These are phyloP conservation scores for Eulemur albifrons DNA, from an alignment of 2,797 vertebrate species.

Conservation along the genomic window DNA sequence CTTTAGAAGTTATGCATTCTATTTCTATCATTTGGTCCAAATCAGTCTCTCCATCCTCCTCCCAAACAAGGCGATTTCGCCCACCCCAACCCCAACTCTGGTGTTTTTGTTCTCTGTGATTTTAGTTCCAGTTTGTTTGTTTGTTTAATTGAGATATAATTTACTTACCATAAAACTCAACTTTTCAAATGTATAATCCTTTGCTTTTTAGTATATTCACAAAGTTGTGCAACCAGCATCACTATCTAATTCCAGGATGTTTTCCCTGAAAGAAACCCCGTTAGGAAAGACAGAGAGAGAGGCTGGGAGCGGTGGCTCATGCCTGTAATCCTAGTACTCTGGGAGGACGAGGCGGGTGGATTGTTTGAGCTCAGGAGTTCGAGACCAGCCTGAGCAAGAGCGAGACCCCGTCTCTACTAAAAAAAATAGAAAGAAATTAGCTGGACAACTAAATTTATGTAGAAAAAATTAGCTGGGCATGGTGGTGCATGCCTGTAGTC, in stretches of 20 bases:
- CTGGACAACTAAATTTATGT: too few relatives aligned
- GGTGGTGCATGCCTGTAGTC: too few relatives aligned
- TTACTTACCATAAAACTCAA: neutral
- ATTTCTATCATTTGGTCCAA: neutral
- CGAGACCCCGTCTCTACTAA: too few relatives aligned
- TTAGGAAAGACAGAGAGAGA: neutral
- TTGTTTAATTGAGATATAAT: neutral
- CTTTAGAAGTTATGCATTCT: constrained; percentile 13
- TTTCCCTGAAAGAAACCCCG: neutral
- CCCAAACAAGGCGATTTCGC: neutral
- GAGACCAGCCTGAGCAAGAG: too few relatives aligned
- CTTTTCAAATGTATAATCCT: neutral
- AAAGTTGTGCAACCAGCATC: neutral
- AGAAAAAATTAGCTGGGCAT: too few relatives aligned
- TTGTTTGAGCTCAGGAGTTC: too few relatives aligned
- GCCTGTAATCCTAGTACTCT: too few relatives aligned
- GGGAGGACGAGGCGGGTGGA: too few relatives aligned
- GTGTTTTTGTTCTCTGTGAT: neutral
- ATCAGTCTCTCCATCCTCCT: neutral
- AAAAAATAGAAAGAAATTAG: too few relatives aligned
- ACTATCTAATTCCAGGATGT: neutral
- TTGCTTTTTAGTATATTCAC: neutral
- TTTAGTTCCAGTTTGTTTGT: constrained; percentile 5
- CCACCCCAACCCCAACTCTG: neutral
- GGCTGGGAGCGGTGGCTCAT: too few relatives aligned